Evolutionary conservation across 2,888 invertebrate genomes (phyloP), one percentile per base, ranked within the genome.

Genomic region (Itoplectis maculator): DNA sequence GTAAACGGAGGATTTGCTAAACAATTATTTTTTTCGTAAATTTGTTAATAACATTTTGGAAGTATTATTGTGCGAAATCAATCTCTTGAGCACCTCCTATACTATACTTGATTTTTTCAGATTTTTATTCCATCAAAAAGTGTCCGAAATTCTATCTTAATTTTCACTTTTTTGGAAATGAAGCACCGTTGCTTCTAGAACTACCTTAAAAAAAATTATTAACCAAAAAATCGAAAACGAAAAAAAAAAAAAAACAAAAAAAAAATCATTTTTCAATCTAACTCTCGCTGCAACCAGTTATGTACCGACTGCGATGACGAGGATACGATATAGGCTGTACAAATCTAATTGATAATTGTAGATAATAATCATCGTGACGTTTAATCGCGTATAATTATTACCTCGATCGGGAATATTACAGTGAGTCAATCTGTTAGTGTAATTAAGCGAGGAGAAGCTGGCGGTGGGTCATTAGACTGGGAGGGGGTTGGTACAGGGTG

Each of bases 341-440:
- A 69, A 70, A 75, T 13, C 18, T 37, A 70, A 63, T 54, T 51
- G 49, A 77, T 63, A 69, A 77, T 75, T 69, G 68, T 75, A 79
- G 74, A 63, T 79, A 68, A 74, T 79, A 77, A 77, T 77, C 37
- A 77, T 77, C 59, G 59, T 61, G 68, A 75, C 66, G 45, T 79
- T 79, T 79, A 72, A 20, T 79, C 79, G 66, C 74, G 49, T 74
- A 74, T 79, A 73, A 68, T 56, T 56, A 77, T 70, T 70, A 51
- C 69, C 76, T 68, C 66, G 56, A 76, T 68, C 76, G 68, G 68
- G 47, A 68, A 45, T 68, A 76, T 76, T 68, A 68, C 66, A 47
- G 59, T 59, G 73, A 68, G 76, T 68, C 68, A 68, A 68, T 75
- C 75, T 75, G 63, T 75, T 75, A 68, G 59, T 59, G 56, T 76